phyloP scores from a whole-genome alignment of 2,113 vertebrate species.

The Propithecus coquereli region DNA sequence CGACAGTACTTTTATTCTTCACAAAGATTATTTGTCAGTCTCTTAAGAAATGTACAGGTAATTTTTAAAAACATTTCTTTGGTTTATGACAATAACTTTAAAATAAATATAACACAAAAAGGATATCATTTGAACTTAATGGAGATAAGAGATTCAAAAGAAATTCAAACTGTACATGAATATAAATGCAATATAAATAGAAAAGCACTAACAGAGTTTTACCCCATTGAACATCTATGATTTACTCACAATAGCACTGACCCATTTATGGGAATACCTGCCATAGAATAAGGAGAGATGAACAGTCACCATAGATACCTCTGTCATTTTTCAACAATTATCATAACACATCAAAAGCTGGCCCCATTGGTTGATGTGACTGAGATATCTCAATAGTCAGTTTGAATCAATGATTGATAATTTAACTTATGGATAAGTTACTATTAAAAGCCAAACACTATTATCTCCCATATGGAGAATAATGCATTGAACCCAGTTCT shows the following conservation, averaged over 20 bases:
- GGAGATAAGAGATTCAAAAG: neutral
- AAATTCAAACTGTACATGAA: neutral
- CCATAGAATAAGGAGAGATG: neutral
- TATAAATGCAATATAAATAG: neutral
- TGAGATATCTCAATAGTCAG: neutral
- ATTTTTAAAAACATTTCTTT: neutral
- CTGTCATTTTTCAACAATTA: neutral
- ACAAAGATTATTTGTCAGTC: neutral
- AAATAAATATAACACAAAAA: slow-evolving; percentile 6
- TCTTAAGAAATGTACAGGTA: neutral
- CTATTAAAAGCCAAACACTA: no score
- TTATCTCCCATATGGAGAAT: no score
- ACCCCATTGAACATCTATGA: neutral
- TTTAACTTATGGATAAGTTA: neutral
- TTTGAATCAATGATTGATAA: neutral
- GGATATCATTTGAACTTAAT: neutral
- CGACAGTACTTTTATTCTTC: neutral
- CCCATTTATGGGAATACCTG: neutral
- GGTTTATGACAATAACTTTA: neutral
- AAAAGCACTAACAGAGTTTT: neutral
- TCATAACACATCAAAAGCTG: neutral
- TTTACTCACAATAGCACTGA: neutral
- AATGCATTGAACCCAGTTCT: no score
- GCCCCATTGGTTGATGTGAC: neutral
- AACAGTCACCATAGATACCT: neutral